A percentile compares a stretch with the other conserved stretches of the same genome.
Conservation (phyloP, 2,113 vertebrate species). For the Morone chrysops region DNA sequence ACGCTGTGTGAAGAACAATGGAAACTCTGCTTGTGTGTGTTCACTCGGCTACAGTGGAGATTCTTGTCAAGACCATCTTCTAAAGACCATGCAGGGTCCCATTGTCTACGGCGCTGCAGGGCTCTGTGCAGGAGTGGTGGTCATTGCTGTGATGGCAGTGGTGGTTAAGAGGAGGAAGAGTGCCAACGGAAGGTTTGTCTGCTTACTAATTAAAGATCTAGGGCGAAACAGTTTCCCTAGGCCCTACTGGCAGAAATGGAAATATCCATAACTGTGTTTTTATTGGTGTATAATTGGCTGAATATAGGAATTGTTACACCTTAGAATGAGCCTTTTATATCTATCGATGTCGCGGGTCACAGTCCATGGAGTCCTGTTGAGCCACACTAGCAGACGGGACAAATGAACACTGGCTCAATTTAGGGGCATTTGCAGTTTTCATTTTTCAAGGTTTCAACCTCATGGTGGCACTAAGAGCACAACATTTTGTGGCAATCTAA, state of each 20-base stretch:
- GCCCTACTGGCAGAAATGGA: too few relatives aligned
- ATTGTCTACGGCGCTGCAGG: conserved; percentile 68
- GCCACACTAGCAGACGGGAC: too few relatives aligned
- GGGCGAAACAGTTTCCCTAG: too few relatives aligned
- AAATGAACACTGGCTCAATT: too few relatives aligned
- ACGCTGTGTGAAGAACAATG: conserved; percentile 74
- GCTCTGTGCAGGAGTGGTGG: conserved; percentile 72
- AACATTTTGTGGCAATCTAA: neutral
- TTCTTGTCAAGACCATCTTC: conserved; percentile 82
- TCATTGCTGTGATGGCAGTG: conserved; percentile 73
- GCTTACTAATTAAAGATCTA: neutral
- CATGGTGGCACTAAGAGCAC: too few relatives aligned
- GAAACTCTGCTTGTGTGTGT: conserved; percentile 81
- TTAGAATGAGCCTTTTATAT: too few relatives aligned
- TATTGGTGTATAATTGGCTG: too few relatives aligned
- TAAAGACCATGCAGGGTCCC: conserved; percentile 64
- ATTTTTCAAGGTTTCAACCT: neutral
- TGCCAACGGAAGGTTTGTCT: conserved; percentile 70
- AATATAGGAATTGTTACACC: too few relatives aligned
- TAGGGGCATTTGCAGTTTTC: too few relatives aligned
- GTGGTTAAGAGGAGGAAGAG: conserved; percentile 76
- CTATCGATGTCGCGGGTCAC: too few relatives aligned
- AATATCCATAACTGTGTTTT: too few relatives aligned
- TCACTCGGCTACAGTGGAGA: conserved; percentile 79
- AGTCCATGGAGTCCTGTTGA: too few relatives aligned